Percentiles rank a stretch among this genome's conserved stretches.
Evolutionary conservation across 1,140 invertebrate species (phyloP).

Genomic region (Drosophila lacteicornis): DNA sequence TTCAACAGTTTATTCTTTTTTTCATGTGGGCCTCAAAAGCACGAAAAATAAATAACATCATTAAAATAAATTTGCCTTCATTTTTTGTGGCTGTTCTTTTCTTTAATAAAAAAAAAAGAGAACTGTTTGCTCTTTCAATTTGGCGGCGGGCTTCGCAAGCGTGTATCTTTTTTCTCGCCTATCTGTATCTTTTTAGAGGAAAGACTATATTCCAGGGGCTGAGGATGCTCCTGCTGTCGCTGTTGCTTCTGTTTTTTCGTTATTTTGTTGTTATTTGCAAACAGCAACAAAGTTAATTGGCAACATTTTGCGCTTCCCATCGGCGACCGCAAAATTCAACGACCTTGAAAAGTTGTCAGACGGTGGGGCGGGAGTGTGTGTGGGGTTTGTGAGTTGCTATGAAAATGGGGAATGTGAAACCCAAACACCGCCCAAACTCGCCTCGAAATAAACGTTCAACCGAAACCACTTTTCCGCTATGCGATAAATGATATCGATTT

Average conservation of each 20-base stretch:
- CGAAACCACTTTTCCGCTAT: slow-evolving; percentile 72
- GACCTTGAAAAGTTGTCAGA: slow-evolving; percentile 65
- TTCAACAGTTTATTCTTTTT: slow-evolving; percentile 13
- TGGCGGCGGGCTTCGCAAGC: neutral
- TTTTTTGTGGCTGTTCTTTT: slow-evolving; percentile 27
- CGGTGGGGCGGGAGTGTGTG: slow-evolving; percentile 12
- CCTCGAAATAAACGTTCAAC: slow-evolving; percentile 44
- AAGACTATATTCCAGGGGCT: slow-evolving; percentile 1
- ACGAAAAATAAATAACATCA: slow-evolving; percentile 43
- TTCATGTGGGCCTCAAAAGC: slow-evolving; percentile 26
- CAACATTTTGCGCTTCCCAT: slow-evolving; percentile 32
- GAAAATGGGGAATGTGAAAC: slow-evolving; percentile 29
- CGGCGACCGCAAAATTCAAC: slow-evolving; percentile 42
- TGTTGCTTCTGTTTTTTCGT: neutral
- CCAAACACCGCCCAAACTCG: slow-evolving; percentile 41
- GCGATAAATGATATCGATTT: slow-evolving; percentile 75
- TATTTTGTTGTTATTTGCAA: slow-evolving; percentile 17
- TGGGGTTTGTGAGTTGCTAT: neutral
- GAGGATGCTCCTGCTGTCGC: slow-evolving; percentile 2
- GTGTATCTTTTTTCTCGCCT: slow-evolving; percentile 26
- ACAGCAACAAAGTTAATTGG: slow-evolving; percentile 59
- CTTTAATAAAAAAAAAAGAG: slow-evolving; percentile 25
- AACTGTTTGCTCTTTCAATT: slow-evolving; percentile 49
- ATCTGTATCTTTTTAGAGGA: slow-evolving; percentile 22
- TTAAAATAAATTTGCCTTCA: slow-evolving; percentile 63